These are phyloP conservation scores for Rhodophaea formosa DNA, from an alignment of 2,888 invertebrate genomes.

Conservation along the genomic window DNA sequence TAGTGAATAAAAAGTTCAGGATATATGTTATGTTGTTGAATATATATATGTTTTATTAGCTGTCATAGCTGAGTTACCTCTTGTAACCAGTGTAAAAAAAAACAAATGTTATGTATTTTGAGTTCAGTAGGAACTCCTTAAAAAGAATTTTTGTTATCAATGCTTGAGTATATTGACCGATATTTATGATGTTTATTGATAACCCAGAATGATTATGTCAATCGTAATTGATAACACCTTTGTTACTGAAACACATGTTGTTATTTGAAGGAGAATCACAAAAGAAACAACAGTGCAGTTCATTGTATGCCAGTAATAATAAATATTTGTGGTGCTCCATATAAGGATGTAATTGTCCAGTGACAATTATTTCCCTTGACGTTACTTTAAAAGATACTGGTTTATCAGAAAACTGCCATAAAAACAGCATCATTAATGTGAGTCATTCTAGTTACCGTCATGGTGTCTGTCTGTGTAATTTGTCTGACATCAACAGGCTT, in stretches of 20 bases:
- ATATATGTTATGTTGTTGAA: no score
- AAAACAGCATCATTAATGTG: constrained; percentile 5
- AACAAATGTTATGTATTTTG: no score
- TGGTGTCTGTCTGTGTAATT: constrained; percentile 21
- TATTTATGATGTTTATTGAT: constrained; percentile 14
- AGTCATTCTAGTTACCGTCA: constrained; percentile 10
- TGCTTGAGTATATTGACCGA: neutral
- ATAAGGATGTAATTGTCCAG: neutral
- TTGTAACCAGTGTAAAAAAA: no score
- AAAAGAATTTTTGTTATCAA: neutral
- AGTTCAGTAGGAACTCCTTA: no score
- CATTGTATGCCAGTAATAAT: constrained; percentile 10
- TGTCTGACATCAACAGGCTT: constrained; percentile 28
- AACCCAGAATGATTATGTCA: constrained; percentile 3
- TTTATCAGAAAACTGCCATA: constrained; percentile 6
- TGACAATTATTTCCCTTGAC: neutral
- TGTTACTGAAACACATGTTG: constrained; percentile 2
- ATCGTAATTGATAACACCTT: constrained; percentile 12
- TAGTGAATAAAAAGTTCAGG: no score
- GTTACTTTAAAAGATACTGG: neutral
- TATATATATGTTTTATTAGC: no score
- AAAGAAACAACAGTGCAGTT: constrained; percentile 8
- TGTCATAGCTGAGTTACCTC: no score
- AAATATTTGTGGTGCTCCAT: neutral
- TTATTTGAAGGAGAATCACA: constrained; percentile 7